Conservation (phyloP, 2,113 vertebrate species). For the Calidris pygmaea region DNA sequence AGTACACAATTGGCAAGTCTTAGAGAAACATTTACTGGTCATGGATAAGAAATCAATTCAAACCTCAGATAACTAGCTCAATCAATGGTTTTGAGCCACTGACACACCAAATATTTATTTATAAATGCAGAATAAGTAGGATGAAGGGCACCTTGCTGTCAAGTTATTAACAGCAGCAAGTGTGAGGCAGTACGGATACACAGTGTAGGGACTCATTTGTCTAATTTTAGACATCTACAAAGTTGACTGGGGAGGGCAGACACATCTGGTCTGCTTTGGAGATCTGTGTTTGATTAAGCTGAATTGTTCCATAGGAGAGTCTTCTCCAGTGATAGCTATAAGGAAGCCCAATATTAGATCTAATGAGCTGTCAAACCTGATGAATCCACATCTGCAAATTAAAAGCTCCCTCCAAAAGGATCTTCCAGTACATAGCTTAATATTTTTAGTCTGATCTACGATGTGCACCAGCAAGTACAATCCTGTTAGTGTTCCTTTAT, state of each 20-base stretch:
- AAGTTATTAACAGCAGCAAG: slow-evolving; percentile 16
- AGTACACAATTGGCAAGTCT: neutral
- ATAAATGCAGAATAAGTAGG: slow-evolving; percentile 6
- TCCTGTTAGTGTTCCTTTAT: neutral
- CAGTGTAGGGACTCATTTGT: neutral
- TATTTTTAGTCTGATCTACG: neutral
- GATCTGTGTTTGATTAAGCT: slow-evolving; percentile 15
- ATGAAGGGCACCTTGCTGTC: slow-evolving; percentile 56
- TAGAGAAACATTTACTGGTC: slow-evolving; percentile 20
- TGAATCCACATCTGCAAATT: neutral
- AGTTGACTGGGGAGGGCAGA: slow-evolving; percentile 13
- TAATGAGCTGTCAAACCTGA: slow-evolving; percentile 24
- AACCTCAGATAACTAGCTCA: slow-evolving; percentile 16
- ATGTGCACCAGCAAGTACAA: neutral
- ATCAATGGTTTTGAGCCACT: neutral
- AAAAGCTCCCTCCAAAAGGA: neutral
- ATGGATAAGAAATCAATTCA: slow-evolving; percentile 34
- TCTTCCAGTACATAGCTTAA: neutral
- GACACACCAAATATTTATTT: slow-evolving; percentile 11
- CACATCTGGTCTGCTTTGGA: slow-evolving; percentile 10
- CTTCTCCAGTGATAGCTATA: neutral
- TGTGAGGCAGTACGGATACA: neutral
- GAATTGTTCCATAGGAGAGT: slow-evolving; percentile 10
- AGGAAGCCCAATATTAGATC: neutral
- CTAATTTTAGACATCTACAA: neutral